These are phyloP conservation scores for Agapornis roseicollis DNA, from an alignment of 2,113 vertebrate species.

Conservation along the genomic window DNA sequence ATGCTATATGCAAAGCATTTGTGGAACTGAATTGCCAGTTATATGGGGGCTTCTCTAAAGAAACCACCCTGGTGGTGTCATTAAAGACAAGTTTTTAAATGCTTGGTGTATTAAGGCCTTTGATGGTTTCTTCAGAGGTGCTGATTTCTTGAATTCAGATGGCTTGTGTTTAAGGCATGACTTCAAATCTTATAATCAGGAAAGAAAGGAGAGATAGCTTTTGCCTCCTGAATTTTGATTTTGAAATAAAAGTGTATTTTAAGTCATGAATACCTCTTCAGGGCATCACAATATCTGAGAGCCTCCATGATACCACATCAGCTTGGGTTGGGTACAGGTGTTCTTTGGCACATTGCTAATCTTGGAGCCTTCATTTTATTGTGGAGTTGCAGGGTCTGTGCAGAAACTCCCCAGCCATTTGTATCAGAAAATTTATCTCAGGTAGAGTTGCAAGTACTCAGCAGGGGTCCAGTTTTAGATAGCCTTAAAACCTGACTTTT, in stretches of 20 bases:
- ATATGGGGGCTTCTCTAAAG: neutral
- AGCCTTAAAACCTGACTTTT: conserved; percentile 34
- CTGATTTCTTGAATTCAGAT: neutral
- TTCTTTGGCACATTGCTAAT: neutral
- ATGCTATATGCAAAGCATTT: neutral
- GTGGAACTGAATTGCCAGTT: neutral
- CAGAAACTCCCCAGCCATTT: neutral
- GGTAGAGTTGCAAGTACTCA: neutral
- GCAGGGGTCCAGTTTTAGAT: neutral
- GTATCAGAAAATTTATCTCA: neutral
- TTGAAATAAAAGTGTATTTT: neutral
- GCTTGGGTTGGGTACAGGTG: neutral
- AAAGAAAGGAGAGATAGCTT: neutral
- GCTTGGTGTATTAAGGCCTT: neutral
- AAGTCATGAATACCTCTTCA: neutral
- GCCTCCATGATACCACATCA: neutral
- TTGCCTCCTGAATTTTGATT: neutral
- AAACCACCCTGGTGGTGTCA: neutral
- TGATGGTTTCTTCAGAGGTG: neutral
- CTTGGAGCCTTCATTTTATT: neutral
- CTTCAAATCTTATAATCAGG: neutral
- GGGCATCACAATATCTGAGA: neutral
- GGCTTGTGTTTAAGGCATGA: neutral
- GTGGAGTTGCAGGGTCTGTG: neutral
- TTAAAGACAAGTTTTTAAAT: neutral